Evolutionary conservation across 2,888 invertebrate species (phyloP).

Genomic region (Apotomis turbidana): DNA sequence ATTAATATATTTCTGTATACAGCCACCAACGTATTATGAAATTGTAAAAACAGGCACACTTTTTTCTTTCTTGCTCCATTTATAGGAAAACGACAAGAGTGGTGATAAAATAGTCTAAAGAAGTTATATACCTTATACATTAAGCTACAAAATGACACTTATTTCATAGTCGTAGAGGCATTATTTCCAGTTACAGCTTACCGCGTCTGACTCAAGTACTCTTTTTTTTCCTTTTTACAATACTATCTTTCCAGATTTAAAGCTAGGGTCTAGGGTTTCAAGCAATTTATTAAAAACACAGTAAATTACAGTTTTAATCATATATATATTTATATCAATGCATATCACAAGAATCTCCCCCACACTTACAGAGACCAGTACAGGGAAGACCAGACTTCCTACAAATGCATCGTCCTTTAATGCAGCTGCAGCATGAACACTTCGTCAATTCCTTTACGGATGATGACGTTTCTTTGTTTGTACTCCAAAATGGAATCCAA

Average conservation of each 20-base stretch:
- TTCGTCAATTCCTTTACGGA: slow-evolving; percentile 33
- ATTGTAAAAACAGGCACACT: too few relatives aligned
- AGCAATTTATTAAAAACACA: slow-evolving; percentile 27
- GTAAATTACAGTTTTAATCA: slow-evolving; percentile 19
- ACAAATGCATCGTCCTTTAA: neutral
- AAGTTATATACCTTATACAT: slow-evolving; percentile 29
- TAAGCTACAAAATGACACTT: slow-evolving; percentile 29
- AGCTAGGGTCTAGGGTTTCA: slow-evolving; percentile 19
- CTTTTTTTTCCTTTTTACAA: slow-evolving; percentile 23
- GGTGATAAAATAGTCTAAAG: slow-evolving; percentile 27
- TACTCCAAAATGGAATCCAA: slow-evolving; percentile 9
- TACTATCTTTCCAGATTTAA: slow-evolving; percentile 27
- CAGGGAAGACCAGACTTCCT: too few relatives aligned
- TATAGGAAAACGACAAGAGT: slow-evolving; percentile 33
- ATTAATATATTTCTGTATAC: too few relatives aligned
- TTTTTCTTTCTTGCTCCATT: slow-evolving; percentile 29
- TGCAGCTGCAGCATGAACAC: slow-evolving; percentile 40
- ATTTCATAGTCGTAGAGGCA: slow-evolving; percentile 28
- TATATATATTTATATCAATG: slow-evolving; percentile 29
- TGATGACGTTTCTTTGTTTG: too few relatives aligned
- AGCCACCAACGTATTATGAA: too few relatives aligned
- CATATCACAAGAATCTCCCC: too few relatives aligned
- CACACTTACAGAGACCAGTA: too few relatives aligned
- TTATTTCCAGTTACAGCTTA: slow-evolving; percentile 29
- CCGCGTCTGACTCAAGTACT: slow-evolving; percentile 35